Conservation (phyloP, 2,797 vertebrate species). For the Urocyon cinereoargenteus region DNA sequence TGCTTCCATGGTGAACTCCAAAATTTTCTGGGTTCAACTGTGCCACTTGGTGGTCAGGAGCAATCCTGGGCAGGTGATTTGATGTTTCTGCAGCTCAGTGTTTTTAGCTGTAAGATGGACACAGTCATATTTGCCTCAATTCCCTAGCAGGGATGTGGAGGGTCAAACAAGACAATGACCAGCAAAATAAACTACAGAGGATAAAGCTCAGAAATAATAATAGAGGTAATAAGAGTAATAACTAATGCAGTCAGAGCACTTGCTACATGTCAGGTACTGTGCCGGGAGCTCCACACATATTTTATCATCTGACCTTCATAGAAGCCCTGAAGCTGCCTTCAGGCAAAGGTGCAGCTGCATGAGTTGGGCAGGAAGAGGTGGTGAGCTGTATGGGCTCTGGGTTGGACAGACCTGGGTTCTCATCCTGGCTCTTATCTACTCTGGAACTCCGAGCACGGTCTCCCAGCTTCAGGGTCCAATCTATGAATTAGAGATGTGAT, state of each 20-base stretch:
- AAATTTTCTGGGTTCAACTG: not conserved
- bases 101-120: not conserved
- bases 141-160: not conserved
- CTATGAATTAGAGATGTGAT: not conserved
- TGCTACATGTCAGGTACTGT: not conserved
- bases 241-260: fast-evolving
- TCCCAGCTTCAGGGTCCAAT: not conserved
- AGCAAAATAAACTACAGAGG: not conserved
- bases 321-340: not conserved
- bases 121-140: not conserved
- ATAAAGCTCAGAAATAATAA: not conserved
- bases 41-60: not conserved
- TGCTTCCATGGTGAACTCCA: not conserved
- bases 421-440: not conserved
- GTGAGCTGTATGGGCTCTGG: not conserved
- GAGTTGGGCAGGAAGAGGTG: not conserved
- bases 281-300: fast-evolving
- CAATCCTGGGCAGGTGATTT: not conserved
- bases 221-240: not conserved
- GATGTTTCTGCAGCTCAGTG: not conserved
- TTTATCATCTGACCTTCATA: not conserved
- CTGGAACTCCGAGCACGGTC: not conserved
- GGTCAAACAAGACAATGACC: not conserved
- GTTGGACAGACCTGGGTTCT: not conserved
- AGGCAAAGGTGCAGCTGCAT: not conserved